Evolutionary conservation across 2,888 invertebrate genomes (phyloP).

Genomic region (Lithodes maja): DNA sequence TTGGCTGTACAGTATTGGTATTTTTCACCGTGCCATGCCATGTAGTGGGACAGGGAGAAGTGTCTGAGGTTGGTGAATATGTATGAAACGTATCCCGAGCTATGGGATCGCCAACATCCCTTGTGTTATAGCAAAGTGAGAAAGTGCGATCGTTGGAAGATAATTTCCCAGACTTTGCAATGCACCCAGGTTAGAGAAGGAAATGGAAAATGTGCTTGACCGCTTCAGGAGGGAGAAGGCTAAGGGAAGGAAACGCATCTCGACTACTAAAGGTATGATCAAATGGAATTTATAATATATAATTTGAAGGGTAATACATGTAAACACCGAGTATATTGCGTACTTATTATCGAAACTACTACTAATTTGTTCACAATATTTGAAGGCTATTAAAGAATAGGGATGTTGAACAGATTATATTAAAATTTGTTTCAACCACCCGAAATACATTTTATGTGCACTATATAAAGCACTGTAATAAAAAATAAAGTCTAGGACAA

Average conservation of each 20-base stretch:
- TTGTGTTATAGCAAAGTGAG: background rate
- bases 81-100: slow-evolving; percentile 5
- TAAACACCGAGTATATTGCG: too few species aligned
- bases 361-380: too few species aligned
- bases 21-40: background rate
- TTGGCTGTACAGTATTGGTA: background rate
- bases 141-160: background rate
- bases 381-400: too few species aligned
- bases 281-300: background rate
- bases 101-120: background rate
- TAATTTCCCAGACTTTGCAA: background rate
- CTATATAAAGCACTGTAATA: too few species aligned
- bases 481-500: too few species aligned
- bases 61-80: background rate
- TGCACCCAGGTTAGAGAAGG: background rate
- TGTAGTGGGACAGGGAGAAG: slow-evolving; percentile 21
- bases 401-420: too few species aligned
- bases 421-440: too few species aligned
- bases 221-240: background rate
- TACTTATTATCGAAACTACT: too few species aligned
- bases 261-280: background rate
- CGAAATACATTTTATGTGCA: too few species aligned
- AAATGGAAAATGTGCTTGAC: slow-evolving; percentile 8
- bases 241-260: background rate
- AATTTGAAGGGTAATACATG: too few species aligned